Conservation (phyloP, 1,140 invertebrate species). For the Bombus sibiricus region DNA sequence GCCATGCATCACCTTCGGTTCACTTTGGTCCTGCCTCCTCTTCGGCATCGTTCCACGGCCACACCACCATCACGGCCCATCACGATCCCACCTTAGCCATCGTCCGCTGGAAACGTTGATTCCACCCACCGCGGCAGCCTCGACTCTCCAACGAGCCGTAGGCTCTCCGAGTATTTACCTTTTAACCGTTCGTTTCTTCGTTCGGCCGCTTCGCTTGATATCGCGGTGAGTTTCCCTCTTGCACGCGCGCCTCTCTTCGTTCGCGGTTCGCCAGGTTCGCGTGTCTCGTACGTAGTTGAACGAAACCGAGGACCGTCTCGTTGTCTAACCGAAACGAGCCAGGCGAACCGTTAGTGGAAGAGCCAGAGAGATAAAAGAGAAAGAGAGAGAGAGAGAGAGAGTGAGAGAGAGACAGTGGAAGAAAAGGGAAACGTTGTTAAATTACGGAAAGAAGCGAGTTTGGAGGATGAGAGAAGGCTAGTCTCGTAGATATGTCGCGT, state of each 20-base stretch:
- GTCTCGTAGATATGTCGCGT: slow-evolving; percentile 35
- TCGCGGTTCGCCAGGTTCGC: too few relatives aligned
- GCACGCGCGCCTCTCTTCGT: too few relatives aligned
- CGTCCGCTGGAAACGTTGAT: slow-evolving; percentile 70
- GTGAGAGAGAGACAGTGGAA: too few relatives aligned
- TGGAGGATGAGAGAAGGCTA: neutral
- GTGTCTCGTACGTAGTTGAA: neutral
- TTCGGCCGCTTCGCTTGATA: neutral
- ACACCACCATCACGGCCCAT: slow-evolving; percentile 77
- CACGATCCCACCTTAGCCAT: slow-evolving; percentile 75
- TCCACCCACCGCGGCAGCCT: slow-evolving; percentile 69
- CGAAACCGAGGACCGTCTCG: too few relatives aligned
- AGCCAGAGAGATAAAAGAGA: too few relatives aligned
- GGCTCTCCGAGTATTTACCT: slow-evolving; percentile 54
- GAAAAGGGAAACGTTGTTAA: neutral
- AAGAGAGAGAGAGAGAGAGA: too few relatives aligned
- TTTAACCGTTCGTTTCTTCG: slow-evolving; percentile 36
- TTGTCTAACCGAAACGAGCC: too few relatives aligned
- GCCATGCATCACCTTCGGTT: slow-evolving; percentile 82
- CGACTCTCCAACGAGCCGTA: slow-evolving; percentile 16
- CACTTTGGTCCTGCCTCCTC: slow-evolving; percentile 80
- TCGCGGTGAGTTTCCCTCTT: neutral
- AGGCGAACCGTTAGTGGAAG: too few relatives aligned
- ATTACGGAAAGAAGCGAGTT: neutral
- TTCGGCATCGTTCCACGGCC: slow-evolving; percentile 70